Conservation (phyloP, 1,140 invertebrate genomes). For the Streblospio benedicti region DNA sequence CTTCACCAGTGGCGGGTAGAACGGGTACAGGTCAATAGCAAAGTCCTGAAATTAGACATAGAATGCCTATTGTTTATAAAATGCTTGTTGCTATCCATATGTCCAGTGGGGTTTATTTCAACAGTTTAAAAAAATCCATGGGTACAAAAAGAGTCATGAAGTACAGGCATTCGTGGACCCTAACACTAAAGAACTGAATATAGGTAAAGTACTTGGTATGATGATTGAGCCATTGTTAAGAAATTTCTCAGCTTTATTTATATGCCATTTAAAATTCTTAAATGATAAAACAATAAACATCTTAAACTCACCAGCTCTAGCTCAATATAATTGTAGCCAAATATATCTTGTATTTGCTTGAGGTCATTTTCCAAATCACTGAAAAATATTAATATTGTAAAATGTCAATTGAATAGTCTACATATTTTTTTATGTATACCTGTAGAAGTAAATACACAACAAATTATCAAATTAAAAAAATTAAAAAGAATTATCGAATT, state of each 20-base stretch:
- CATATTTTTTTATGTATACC: background rate
- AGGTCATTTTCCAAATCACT: slow-evolving; percentile 33
- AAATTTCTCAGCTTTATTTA: too few species aligned
- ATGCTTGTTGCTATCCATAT: too few species aligned
- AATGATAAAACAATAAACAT: slow-evolving; percentile 6
- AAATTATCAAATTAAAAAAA: background rate
- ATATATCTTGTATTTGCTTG: slow-evolving; percentile 24
- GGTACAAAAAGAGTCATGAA: too few species aligned
- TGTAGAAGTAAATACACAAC: background rate
- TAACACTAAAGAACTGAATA: background rate
- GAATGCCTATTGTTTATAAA: background rate
- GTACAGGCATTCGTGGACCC: too few species aligned
- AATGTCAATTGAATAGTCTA: background rate
- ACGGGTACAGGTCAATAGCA: slow-evolving; percentile 43
- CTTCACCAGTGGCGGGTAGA: slow-evolving; percentile 42
- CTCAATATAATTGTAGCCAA: slow-evolving; percentile 40
- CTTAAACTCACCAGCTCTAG: slow-evolving; percentile 30
- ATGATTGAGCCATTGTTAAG: too few species aligned
- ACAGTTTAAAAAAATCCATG: too few species aligned
- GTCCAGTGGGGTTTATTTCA: too few species aligned
- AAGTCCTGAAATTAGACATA: slow-evolving; percentile 28
- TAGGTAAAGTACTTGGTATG: too few species aligned
- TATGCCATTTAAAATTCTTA: too few species aligned
- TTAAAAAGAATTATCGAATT: too few species aligned
- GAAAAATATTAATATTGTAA: slow-evolving; percentile 13